phyloP scores from a whole-genome alignment of 2,113 vertebrate species.

The Camelus bactrianus region DNA sequence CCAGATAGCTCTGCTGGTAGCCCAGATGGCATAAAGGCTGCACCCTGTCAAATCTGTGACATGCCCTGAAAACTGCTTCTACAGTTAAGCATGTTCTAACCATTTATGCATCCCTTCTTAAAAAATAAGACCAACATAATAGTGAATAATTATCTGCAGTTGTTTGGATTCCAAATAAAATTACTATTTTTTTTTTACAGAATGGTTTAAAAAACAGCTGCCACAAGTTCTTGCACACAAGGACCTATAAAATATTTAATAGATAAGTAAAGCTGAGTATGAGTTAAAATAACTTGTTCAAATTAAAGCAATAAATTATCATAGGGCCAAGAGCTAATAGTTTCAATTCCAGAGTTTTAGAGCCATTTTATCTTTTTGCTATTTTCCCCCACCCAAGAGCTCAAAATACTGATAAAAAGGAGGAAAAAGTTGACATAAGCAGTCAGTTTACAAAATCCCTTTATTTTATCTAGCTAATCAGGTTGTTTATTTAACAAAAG shows the following conservation, averaged over 20 bases:
- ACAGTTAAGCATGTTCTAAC: not conserved
- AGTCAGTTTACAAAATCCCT: slow-evolving; percentile 54
- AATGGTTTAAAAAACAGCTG: not conserved
- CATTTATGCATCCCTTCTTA: not conserved
- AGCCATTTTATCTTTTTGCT: not conserved
- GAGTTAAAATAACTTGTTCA: slow-evolving; percentile 19
- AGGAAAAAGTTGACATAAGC: not conserved
- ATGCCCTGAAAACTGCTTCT: not conserved
- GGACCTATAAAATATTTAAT: not conserved
- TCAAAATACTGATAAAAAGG: slow-evolving; percentile 30
- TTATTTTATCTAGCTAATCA: not conserved
- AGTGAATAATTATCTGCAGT: not conserved
- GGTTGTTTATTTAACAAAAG: slow-evolving; percentile 19
- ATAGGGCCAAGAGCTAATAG: not conserved
- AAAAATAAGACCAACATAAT: slow-evolving; percentile 14
- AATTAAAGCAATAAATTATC: not conserved
- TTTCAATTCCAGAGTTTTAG: not conserved
- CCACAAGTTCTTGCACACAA: not conserved
- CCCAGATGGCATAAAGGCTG: not conserved
- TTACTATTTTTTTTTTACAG: not conserved
- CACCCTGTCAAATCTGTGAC: not conserved
- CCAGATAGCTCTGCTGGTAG: not conserved
- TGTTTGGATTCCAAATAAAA: slow-evolving; percentile 23
- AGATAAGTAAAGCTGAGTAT: not conserved
- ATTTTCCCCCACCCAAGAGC: not conserved